phyloP scores from a whole-genome alignment of 2,113 vertebrate species.

The Psittacus erithacus region DNA sequence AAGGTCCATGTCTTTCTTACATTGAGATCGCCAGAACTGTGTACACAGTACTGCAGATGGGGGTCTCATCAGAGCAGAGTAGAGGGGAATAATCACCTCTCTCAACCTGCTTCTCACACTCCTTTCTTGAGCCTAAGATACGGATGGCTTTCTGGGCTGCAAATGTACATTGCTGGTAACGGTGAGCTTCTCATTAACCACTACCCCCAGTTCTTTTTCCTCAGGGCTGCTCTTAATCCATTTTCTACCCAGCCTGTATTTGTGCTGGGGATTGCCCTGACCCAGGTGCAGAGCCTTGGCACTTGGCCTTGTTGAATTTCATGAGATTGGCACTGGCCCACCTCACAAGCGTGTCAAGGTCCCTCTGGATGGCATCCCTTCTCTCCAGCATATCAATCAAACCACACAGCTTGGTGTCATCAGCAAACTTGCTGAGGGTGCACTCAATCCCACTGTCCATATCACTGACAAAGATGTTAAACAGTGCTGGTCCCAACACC shows the following conservation, averaged over 20 bases:
- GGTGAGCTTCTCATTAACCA: not conserved
- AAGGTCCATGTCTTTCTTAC: not conserved
- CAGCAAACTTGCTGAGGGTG: not conserved
- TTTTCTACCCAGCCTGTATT: not conserved
- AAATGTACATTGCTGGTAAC: not conserved
- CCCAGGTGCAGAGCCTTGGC: not conserved
- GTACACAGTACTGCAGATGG: not conserved
- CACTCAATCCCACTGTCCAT: not conserved
- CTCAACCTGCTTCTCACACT: not conserved
- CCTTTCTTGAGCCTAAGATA: not conserved
- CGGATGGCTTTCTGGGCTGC: not conserved
- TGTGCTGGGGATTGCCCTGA: not conserved
- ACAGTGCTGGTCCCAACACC: not conserved
- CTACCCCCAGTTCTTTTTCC: not conserved
- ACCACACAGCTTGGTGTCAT: not conserved
- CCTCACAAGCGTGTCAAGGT: not conserved
- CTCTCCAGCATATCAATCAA: accelerated
- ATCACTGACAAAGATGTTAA: not conserved
- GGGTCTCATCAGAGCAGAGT: not conserved
- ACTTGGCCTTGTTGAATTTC: not conserved
- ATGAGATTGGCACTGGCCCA: not conserved
- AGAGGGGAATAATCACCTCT: not conserved
- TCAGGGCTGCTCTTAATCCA: not conserved
- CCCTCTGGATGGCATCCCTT: too few relatives aligned
- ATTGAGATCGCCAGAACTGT: not conserved